phyloP scores from a whole-genome alignment of 2,888 invertebrate genomes.

The Pseudococcus longispinus region DNA sequence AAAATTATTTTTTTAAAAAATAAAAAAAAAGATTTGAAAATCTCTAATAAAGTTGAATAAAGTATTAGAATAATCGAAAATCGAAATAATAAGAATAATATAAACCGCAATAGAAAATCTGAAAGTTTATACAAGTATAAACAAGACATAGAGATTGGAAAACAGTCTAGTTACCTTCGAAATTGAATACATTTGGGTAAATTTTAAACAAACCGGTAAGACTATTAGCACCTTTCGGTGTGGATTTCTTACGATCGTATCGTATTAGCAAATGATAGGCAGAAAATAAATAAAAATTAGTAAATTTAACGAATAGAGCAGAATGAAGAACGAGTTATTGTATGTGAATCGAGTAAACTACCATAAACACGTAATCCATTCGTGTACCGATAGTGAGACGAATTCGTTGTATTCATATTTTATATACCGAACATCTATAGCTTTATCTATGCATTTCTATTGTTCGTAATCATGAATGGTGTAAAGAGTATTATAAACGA shows the following conservation, averaged over 20 bases:
- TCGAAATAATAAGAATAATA: too few species aligned
- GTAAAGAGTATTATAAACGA: background rate
- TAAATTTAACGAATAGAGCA: background rate
- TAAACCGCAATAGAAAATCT: too few species aligned
- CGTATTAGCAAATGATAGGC: background rate
- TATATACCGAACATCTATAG: background rate
- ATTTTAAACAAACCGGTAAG: background rate
- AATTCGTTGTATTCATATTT: background rate
- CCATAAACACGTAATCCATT: slow-evolving; percentile 11
- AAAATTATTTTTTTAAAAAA: too few species aligned
- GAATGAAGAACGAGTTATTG: background rate
- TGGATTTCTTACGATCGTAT: background rate
- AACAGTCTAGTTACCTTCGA: too few species aligned
- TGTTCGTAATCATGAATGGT: slow-evolving; percentile 29
- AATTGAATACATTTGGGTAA: too few species aligned
- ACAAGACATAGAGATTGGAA: background rate
- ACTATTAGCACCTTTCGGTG: background rate
- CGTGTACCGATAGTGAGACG: background rate
- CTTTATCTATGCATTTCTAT: background rate
- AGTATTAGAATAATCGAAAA: too few species aligned
- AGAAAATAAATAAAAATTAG: background rate
- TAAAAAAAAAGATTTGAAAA: too few species aligned
- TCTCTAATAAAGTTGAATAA: too few species aligned
- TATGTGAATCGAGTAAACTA: background rate
- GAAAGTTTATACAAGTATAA: background rate